A percentile compares a stretch with the other conserved stretches of the same genome.
Conservation (phyloP, 2,888 invertebrate species). For the Cephalotes varians region DNA sequence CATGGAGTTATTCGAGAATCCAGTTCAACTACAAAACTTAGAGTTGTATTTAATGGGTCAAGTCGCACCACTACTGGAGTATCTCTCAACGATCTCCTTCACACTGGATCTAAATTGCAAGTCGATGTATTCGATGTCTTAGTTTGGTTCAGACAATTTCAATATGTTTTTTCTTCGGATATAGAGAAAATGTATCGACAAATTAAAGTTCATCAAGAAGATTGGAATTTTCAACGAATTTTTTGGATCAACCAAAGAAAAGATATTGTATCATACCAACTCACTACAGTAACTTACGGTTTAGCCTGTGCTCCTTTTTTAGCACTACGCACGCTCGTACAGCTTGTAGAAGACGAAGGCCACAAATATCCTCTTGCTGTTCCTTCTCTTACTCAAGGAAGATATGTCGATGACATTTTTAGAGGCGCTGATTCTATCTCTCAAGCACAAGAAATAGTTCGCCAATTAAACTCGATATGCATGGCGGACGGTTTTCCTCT, state of each 20-base stretch:
- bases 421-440: not conserved
- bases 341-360: not conserved
- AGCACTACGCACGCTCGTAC: not conserved
- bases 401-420: slow-evolving; percentile 64
- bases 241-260: not conserved
- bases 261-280: not conserved
- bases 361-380: not conserved
- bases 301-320: too few relatives aligned
- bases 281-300: too few relatives aligned
- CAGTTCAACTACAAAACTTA: not conserved
- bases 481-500: not conserved
- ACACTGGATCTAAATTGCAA: not conserved
- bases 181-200: not conserved
- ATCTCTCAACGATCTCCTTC: not conserved
- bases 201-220: not conserved
- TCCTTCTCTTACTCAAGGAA: slow-evolving; percentile 26
- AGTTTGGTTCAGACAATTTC: not conserved
- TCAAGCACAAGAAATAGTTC: not conserved
- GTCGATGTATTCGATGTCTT: not conserved
- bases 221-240: not conserved
- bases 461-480: not conserved
- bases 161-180: not conserved
- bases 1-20: not conserved
- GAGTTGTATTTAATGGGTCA: not conserved
- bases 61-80: not conserved